Evolutionary conservation across 2,888 invertebrate species (phyloP), one percentile per base, ranked within the genome.

Genomic region (Drosophila austrosaltans): DNA sequence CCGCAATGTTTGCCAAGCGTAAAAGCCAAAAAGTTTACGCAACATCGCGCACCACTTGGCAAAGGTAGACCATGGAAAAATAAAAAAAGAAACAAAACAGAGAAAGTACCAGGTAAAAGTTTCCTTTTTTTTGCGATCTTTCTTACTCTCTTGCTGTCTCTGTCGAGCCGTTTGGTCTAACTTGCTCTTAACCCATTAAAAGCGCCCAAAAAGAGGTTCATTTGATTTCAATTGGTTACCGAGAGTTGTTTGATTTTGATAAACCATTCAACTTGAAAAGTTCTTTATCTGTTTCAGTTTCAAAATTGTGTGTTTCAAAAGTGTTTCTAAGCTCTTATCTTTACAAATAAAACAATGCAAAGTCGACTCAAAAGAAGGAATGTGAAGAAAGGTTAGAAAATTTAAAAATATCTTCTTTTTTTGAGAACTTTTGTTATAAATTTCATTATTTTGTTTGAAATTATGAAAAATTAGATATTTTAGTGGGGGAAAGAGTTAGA

Each of bases 21-120:
- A 75, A 71, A 77, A 72, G 83, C 74, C 75, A 83, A 83, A 77
- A 76, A 74, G 71, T 78, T 82, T 72, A 78, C 69, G 72, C 72
- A 74, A 73, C 80, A 78, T 72, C 72, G 78, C 78, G 64, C 78
- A 53, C 53, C 72, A 72, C 76, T 82, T 72, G 74, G 72, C 72
- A 74, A 81, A 72, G 75, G 69, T 66, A 61, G 66, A 48, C 48
- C 48, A 48, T 22, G 48, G 22, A 20, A 48, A 48, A 48, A 48
- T 48, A 48, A 48, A 20, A 44, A 20, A 48, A 48, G 10, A 22
- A 48, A 48, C 1, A 22, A 20, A 20, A 20, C 1, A 48, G 36
- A 6, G 22, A 57, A 5, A 57, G 54, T 69, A 66, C 12, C n/a
- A 8, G 32, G 28, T 39, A 54, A 60, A 69, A 69, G 44, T 69